Percentiles rank a stretch among this genome's conserved stretches.
phyloP scores from a whole-genome alignment of 2,888 invertebrate species.

The Coenonympha arcania region DNA sequence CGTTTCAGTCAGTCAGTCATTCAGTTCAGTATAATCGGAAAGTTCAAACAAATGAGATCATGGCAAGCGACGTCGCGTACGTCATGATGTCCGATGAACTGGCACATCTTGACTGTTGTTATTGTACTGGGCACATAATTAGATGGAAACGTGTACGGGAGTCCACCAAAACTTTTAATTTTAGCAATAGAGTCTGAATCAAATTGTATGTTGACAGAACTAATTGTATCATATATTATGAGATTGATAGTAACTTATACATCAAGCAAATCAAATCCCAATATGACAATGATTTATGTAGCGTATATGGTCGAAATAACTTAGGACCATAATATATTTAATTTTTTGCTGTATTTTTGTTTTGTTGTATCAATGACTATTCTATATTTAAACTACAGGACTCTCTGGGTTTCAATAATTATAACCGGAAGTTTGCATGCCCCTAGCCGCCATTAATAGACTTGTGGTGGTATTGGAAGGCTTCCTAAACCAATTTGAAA shows the following conservation, averaged over 20 bases:
- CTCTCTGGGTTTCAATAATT: no score
- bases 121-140: slow-evolving; percentile 2
- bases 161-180: neutral
- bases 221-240: no score
- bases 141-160: slow-evolving; percentile 1
- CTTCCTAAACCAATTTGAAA: neutral
- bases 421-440: no score
- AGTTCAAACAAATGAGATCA: slow-evolving; percentile 38
- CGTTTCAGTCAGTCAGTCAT: neutral
- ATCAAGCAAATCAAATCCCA: no score
- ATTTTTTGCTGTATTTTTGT: no score
- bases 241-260: no score
- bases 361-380: no score
- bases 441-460: neutral
- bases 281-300: no score
- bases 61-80: slow-evolving; percentile 12
- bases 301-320: no score
- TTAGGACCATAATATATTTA: no score
- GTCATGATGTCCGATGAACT: slow-evolving; percentile 18
- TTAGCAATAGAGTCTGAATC: neutral
- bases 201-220: neutral
- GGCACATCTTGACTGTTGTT: slow-evolving; percentile 20
- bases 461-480: neutral
- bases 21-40: slow-evolving; percentile 22
- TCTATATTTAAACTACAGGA: no score